Conservation (phyloP, 2,113 vertebrate genomes). For the Lamprologus sp. region DNA sequence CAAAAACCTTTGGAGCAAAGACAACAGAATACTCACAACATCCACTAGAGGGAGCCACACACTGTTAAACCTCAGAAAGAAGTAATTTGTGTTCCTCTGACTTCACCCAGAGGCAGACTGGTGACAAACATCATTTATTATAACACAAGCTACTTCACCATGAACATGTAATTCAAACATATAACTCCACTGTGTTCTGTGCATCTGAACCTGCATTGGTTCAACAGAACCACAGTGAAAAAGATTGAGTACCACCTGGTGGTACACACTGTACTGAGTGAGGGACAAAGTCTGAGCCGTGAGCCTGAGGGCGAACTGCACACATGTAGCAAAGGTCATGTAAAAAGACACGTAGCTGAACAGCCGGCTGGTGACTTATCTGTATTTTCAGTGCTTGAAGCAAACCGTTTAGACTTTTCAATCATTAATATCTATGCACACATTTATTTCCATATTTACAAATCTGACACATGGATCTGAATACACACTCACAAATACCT, state of each 20-base stretch:
- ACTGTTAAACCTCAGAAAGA: neutral
- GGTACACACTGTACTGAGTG: fast-evolving
- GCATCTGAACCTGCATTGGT: neutral
- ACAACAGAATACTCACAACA: neutral
- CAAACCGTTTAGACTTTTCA: neutral
- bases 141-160: neutral
- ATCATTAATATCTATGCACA: neutral
- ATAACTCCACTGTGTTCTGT: neutral
- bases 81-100: fast-evolving
- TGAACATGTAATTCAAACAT: neutral
- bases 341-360: neutral
- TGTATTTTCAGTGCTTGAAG: neutral
- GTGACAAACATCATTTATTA: neutral
- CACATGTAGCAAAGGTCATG: neutral
- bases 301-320: neutral
- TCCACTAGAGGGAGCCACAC: neutral
- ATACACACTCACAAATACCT: neutral
- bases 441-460: neutral
- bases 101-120: neutral
- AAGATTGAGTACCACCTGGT: neutral
- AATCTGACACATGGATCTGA: neutral
- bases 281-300: neutral
- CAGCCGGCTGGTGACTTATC: fast-evolving
- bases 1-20: neutral
- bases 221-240: neutral